A percentile compares a stretch with the other conserved stretches of the same genome.
These are phyloP conservation scores for Agriopis marginaria DNA, from an alignment of 2,888 invertebrate genomes.

Conservation along the genomic window DNA sequence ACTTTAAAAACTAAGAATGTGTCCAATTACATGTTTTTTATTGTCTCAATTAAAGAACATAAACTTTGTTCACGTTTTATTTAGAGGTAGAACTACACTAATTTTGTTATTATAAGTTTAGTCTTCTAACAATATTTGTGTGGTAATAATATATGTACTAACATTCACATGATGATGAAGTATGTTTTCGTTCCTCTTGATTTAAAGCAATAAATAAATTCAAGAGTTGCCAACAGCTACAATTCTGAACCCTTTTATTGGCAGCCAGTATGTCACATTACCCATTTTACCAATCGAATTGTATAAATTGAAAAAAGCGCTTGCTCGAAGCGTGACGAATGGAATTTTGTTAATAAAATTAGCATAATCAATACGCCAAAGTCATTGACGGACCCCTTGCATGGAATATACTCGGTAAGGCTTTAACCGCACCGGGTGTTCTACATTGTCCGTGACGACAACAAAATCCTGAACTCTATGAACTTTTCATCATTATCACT, in stretches of 20 bases:
- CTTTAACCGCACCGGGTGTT: not conserved
- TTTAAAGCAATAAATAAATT: conserved; percentile 8
- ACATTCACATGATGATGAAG: too few species aligned
- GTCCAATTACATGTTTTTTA: too few species aligned
- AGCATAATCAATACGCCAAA: conserved; percentile 81
- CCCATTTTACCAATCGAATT: conserved; percentile 55
- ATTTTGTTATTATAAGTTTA: too few species aligned
- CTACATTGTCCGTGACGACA: not conserved
- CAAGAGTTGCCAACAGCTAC: conserved; percentile 34
- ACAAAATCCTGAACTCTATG: not conserved
- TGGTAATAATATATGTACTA: too few species aligned
- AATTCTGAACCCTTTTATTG: conserved; percentile 60
- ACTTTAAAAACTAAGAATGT: too few species aligned
- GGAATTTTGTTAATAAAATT: conserved; percentile 81
- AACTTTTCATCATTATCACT: not conserved
- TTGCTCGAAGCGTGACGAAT: conserved; percentile 67
- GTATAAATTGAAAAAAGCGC: conserved; percentile 56
- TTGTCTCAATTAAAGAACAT: too few species aligned
- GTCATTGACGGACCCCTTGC: conserved; percentile 70
- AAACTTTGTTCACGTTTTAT: too few species aligned
- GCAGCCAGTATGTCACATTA: conserved; percentile 62
- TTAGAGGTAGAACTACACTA: too few species aligned
- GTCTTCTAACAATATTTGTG: too few species aligned
- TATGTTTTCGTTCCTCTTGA: too few species aligned
- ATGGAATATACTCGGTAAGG: not conserved